Percentiles rank a stretch among this genome's conserved stretches.
Conservation (phyloP, 2,797 vertebrate genomes). For the Eidolon dupreanum region DNA sequence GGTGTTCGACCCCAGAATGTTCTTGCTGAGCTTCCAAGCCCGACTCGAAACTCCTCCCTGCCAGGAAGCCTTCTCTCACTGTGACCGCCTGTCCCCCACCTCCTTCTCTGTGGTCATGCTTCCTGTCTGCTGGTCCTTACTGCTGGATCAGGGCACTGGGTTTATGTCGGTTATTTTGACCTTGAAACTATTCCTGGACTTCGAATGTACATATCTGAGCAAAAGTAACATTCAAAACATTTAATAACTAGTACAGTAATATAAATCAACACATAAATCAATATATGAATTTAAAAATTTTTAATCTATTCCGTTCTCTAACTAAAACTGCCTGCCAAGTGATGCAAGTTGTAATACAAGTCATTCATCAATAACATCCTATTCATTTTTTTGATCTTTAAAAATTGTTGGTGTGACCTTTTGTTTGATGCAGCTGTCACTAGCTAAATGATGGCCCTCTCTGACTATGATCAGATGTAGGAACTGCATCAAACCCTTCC, state of each 20-base stretch:
- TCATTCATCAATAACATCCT: background rate
- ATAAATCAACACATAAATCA: background rate
- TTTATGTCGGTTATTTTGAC: background rate
- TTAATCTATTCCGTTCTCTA: background rate
- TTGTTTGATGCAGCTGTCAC: background rate
- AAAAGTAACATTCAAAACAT: background rate
- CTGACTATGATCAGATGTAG: background rate
- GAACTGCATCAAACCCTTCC: background rate
- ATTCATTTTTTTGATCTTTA: background rate
- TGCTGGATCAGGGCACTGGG: no score
- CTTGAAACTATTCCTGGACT: background rate
- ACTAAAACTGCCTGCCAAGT: background rate
- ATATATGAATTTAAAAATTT: background rate
- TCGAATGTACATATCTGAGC: background rate
- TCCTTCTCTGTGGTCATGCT: background rate
- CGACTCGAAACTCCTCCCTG: background rate
- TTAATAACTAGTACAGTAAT: background rate
- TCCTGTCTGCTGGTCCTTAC: background rate
- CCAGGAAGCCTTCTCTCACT: background rate
- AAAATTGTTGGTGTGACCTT: background rate
- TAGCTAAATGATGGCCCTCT: background rate
- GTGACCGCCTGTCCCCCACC: fast-evolving
- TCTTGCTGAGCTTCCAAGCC: conserved; percentile 31
- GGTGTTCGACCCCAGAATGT: background rate
- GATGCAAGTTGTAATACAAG: background rate